Conservation (phyloP, 2,797 vertebrate species). For the Gymnopithys bicolor region DNA sequence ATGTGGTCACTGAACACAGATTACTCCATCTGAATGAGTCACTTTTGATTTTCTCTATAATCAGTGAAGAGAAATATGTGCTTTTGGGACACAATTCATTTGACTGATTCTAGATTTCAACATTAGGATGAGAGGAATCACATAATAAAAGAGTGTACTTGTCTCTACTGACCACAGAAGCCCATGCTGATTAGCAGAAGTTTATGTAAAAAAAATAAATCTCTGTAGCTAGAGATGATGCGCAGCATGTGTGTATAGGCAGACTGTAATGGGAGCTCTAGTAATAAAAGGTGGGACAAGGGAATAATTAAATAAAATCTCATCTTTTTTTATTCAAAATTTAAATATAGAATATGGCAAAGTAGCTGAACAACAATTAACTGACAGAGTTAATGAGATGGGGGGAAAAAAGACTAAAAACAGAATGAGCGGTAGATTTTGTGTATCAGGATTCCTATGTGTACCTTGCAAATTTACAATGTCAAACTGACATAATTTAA, state of each 20-base stretch:
- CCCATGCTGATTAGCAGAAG: background rate
- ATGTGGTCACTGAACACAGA: background rate
- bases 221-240: background rate
- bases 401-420: background rate
- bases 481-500: slow-evolving; percentile 57
- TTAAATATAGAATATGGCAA: slow-evolving; percentile 27
- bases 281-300: slow-evolving; percentile 4
- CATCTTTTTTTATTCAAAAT: slow-evolving; percentile 44
- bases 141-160: background rate
- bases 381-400: slow-evolving; percentile 45
- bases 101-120: background rate
- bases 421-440: background rate
- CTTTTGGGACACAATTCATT: slow-evolving; percentile 16
- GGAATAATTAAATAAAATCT: slow-evolving; percentile 50
- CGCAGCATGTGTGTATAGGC: background rate
- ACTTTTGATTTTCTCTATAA: slow-evolving; percentile 23
- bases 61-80: background rate
- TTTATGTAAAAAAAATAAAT: background rate
- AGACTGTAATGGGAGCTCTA: slow-evolving; percentile 31
- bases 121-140: background rate
- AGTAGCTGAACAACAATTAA: slow-evolving; percentile 48
- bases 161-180: background rate
- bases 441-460: slow-evolving; percentile 32
- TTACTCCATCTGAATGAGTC: background rate
- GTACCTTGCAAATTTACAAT: slow-evolving; percentile 47